Percentiles rank a stretch among this genome's conserved stretches.
Evolutionary conservation across 1,140 invertebrate species (phyloP).

Genomic region (Habropoda laboriosa): DNA sequence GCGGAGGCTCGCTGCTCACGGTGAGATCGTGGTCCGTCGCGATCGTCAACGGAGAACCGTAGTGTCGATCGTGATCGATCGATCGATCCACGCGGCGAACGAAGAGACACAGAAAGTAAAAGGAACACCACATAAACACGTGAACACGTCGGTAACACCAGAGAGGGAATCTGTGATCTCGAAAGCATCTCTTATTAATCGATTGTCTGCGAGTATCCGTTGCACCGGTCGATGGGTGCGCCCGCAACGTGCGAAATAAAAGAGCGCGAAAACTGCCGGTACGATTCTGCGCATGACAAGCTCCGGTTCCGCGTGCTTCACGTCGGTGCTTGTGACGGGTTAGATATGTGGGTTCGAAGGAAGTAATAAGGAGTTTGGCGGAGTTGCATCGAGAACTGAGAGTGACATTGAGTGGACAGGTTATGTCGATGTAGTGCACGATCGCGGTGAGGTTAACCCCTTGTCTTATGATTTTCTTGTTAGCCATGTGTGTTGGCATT

Average conservation of each 20-base stretch:
- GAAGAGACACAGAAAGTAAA: neutral
- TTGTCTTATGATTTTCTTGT: too few relatives aligned
- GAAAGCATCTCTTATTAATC: constrained; percentile 25
- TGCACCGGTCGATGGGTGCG: neutral
- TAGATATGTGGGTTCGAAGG: neutral
- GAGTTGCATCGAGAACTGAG: neutral
- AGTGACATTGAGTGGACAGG: neutral
- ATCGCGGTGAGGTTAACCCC: neutral
- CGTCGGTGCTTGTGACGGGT: too few relatives aligned
- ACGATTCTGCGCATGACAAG: constrained; percentile 4
- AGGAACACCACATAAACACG: neutral
- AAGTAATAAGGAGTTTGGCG: too few relatives aligned
- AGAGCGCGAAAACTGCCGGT: constrained; percentile 1
- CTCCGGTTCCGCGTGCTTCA: neutral
- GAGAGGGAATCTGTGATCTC: neutral
- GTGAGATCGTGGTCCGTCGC: constrained; percentile 63
- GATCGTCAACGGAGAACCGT: constrained; percentile 31
- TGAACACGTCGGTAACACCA: neutral
- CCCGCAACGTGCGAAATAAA: neutral
- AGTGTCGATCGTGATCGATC: constrained; percentile 60
- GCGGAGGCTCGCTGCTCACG: constrained; percentile 72
- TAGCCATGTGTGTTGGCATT: too few relatives aligned
- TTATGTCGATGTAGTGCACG: neutral
- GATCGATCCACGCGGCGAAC: constrained; percentile 40
- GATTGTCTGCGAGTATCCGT: neutral